phyloP scores from a whole-genome alignment of 2,797 vertebrate genomes.

The Galagoides demidoff region DNA sequence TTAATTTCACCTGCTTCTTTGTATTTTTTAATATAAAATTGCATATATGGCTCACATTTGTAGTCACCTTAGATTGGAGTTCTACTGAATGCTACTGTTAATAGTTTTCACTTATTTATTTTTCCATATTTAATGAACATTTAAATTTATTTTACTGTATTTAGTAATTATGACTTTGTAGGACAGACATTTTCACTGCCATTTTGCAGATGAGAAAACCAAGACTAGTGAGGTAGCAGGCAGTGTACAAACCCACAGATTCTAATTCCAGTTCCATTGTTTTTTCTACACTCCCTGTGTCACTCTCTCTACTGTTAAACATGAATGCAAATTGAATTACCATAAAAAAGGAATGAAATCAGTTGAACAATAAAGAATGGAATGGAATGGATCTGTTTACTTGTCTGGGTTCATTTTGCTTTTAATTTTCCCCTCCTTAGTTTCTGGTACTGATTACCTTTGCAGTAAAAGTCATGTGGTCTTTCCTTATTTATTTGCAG shows the following conservation, averaged over 20 bases:
- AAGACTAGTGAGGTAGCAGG: neutral
- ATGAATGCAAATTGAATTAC: neutral
- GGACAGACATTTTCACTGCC: neutral
- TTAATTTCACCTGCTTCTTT: slow-evolving; percentile 62
- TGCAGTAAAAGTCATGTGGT: neutral
- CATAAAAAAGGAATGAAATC: neutral
- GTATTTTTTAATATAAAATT: slow-evolving; percentile 62
- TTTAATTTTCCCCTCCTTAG: neutral
- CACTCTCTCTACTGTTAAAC: neutral
- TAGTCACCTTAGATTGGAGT: neutral
- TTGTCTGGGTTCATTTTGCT: slow-evolving; percentile 31
- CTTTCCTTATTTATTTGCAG: slow-evolving; percentile 14
- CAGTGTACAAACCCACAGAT: neutral
- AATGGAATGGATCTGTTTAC: neutral
- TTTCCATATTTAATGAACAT: neutral
- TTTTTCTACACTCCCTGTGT: neutral
- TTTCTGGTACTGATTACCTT: neutral
- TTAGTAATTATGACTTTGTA: neutral
- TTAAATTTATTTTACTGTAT: neutral
- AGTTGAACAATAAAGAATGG: neutral
- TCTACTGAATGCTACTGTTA: neutral
- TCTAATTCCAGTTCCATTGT: neutral
- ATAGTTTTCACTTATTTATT: neutral
- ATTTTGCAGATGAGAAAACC: slow-evolving; percentile 2
- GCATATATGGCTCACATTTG: neutral